Base-by-base conservation (phyloP, 1,140 invertebrate genomes). In the Caerostris darwini region DNA sequence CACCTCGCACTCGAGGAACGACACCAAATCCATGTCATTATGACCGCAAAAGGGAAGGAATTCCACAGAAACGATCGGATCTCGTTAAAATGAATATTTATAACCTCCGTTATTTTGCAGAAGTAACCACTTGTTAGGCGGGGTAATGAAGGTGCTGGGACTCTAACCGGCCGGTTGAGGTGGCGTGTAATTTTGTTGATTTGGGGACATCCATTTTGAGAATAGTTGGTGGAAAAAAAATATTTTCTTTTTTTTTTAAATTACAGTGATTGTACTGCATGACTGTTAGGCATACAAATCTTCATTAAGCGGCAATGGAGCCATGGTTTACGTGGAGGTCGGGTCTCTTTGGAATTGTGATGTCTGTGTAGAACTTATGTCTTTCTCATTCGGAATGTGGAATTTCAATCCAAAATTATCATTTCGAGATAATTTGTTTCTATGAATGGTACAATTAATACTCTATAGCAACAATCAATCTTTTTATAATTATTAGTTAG, bases 81-180 rank as follows among this genome's bases (percentile, higher is more conserved):
- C 71, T 77, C 34, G 50, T 77, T 77, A 77, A 77, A 77, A 53
- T 77, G 69, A 77, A 77, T 77, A 77, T 53, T 77, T 77, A 77
- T 50, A 77, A 77, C 69, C 8, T 14, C 7, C 34, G 50, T 77
- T 77, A 77, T 77, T 34, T 77, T 77, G 71, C 50, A 2, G 3
- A 77, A 34, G 34, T 77, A 12, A 77, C 71, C 71, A 14, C 71
- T 77, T 50, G 50, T 53, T 53, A 12, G 71, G 50, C 71, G 71
- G 8, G 4, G 19, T 77, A 14, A 77, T 77, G 71, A 34, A 34
- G n/a, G 67, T 3, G 14, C 61, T 67, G 14, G 61, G 17, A 67
- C n/a, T 67, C 61, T 67, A 67, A 67, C 61, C n/a, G 61, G 61
- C n/a, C 17, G 61, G 61, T 67, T 67, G 61, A 67, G 17, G 61